Percentiles rank a stretch among this genome's conserved stretches.
Evolutionary conservation across 1,140 invertebrate species (phyloP).

Genomic region (Cotesia vestalis): DNA sequence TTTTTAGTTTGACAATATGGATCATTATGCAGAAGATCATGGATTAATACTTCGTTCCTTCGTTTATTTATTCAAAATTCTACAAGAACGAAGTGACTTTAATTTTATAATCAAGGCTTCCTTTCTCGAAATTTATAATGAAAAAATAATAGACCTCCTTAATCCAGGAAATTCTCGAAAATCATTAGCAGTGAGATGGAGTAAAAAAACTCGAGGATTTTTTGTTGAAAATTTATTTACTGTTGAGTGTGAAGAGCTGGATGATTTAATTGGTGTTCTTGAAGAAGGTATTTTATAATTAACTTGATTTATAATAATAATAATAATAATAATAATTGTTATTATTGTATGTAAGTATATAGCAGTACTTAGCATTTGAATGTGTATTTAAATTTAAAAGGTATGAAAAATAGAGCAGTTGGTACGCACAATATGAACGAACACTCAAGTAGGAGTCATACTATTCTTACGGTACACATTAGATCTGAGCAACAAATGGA

Average conservation of each 20-base stretch:
- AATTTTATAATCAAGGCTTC: conserved; percentile 92
- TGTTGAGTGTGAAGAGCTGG: conserved; percentile 92
- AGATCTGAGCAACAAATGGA: conserved; percentile 82
- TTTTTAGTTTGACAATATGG: conserved; percentile 72
- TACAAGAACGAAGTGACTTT: conserved; percentile 77
- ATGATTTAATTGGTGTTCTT: conserved; percentile 91
- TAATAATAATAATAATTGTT: neutral
- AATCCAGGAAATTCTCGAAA: conserved; percentile 86
- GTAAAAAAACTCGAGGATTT: conserved; percentile 89
- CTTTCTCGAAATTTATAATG: conserved; percentile 95
- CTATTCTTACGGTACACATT: conserved; percentile 88
- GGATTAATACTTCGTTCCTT: conserved; percentile 90
- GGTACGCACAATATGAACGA: conserved; percentile 96
- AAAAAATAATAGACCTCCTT: conserved; percentile 94
- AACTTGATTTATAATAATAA: neutral
- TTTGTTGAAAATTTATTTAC: conserved; percentile 96
- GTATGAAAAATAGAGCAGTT: conserved; percentile 84
- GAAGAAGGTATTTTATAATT: conserved; percentile 81
- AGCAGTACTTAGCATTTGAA: neutral
- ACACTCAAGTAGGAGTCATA: conserved; percentile 93
- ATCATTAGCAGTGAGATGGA: conserved; percentile 89
- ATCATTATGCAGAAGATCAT: conserved; percentile 76
- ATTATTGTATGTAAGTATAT: neutral
- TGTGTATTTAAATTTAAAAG: conserved; percentile 60
- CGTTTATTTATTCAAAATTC: conserved; percentile 86